Evolutionary conservation across 2,113 vertebrate species (phyloP).

Genomic region (Heliornis fulica): DNA sequence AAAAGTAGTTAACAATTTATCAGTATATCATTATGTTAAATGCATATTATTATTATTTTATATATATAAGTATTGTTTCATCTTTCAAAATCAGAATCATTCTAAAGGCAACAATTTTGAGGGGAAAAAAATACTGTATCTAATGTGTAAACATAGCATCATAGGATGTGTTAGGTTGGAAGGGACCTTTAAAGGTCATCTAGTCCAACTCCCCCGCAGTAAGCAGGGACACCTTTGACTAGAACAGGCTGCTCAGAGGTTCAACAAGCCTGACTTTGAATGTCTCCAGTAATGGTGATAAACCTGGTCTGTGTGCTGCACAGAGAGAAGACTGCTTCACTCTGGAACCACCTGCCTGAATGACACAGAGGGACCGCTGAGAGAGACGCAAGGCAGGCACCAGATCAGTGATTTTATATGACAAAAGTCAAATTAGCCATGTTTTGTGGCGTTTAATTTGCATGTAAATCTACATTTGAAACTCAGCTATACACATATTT

Average conservation of each 20-base stretch:
- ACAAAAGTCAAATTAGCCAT: background rate
- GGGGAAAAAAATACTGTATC: background rate
- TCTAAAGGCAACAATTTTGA: background rate
- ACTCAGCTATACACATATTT: background rate
- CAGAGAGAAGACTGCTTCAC: background rate
- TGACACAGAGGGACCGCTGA: background rate
- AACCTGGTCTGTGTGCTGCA: background rate
- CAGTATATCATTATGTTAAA: background rate
- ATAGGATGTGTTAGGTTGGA: too few species aligned
- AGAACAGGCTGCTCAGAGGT: too few species aligned
- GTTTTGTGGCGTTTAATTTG: background rate
- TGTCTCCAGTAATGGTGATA: background rate
- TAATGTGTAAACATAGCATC: background rate
- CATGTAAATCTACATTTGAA: background rate
- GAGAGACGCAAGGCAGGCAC: rapidly evolving
- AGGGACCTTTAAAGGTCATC: too few species aligned
- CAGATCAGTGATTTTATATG: background rate
- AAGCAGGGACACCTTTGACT: too few species aligned
- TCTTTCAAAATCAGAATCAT: background rate
- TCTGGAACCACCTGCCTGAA: background rate
- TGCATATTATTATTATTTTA: background rate
- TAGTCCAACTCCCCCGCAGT: too few species aligned
- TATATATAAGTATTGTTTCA: background rate
- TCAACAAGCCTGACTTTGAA: too few species aligned
- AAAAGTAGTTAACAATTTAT: background rate